phyloP scores from a whole-genome alignment of 1,140 invertebrate species.

The Thalassaphorura encarpata region DNA sequence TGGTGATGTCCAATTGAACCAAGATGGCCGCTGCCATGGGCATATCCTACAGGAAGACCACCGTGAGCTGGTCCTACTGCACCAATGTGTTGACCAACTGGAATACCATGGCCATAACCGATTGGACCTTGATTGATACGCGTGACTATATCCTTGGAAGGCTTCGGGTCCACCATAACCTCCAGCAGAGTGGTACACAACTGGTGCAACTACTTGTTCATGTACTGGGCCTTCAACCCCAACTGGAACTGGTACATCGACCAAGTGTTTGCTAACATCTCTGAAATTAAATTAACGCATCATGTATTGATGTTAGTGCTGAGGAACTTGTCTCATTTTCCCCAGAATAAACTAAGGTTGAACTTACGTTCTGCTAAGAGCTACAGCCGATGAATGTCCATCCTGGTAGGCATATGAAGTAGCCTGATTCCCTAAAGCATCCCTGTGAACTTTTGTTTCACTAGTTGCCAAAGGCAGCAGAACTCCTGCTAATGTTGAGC shows the following conservation, averaged over 20 bases:
- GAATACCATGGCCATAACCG: neutral
- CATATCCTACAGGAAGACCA: too few relatives aligned
- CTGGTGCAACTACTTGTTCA: too few relatives aligned
- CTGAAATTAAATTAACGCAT: conserved; percentile 8
- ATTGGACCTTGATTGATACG: neutral
- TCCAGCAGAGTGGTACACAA: conserved; percentile 8
- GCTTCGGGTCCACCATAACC: too few relatives aligned
- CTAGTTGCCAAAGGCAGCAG: conserved; percentile 14
- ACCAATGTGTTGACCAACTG: too few relatives aligned
- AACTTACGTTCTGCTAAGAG: conserved; percentile 18
- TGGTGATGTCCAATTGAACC: too few relatives aligned
- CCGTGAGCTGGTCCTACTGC: too few relatives aligned
- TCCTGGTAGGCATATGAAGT: conserved; percentile 28
- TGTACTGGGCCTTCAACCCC: conserved; percentile 3
- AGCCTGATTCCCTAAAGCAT: conserved; percentile 28
- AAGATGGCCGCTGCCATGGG: too few relatives aligned
- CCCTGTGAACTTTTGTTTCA: conserved; percentile 21
- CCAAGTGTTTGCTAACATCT: conserved; percentile 27
- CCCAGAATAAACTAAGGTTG: too few relatives aligned
- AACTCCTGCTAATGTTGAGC: too few relatives aligned
- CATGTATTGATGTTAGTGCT: neutral
- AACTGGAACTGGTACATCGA: conserved; percentile 11
- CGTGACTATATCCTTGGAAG: too few relatives aligned
- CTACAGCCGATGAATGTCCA: conserved; percentile 29
- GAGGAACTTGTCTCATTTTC: too few relatives aligned